Evolutionary conservation across 2,888 invertebrate species (phyloP).

Genomic region (Rotaria macrura): DNA sequence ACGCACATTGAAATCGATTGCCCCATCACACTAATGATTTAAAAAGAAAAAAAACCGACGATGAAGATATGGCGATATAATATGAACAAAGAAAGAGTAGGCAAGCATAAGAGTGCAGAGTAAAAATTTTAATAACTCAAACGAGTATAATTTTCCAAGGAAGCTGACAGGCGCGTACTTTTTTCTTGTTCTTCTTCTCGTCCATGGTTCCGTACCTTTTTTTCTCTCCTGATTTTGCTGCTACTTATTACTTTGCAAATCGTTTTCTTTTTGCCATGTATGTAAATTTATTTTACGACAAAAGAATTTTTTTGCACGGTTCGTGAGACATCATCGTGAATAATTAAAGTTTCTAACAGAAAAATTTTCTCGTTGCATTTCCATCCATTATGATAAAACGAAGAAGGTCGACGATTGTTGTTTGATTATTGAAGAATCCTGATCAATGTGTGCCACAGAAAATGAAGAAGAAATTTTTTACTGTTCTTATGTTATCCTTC

Average conservation of each 20-base stretch:
- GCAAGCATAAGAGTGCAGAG: background rate
- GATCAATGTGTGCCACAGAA: background rate
- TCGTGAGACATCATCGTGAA: background rate
- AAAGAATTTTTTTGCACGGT: background rate
- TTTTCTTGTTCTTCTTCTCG: background rate
- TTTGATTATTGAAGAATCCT: background rate
- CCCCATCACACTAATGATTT: background rate
- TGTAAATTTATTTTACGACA: background rate
- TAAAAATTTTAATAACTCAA: background rate
- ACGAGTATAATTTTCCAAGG: background rate
- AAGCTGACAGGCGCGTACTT: background rate
- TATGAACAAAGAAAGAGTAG: background rate
- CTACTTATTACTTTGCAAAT: background rate
- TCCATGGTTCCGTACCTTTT: background rate
- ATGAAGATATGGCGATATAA: background rate
- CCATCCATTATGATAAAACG: too few relatives aligned
- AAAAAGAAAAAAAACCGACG: background rate
- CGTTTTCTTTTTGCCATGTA: background rate
- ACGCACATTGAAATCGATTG: background rate
- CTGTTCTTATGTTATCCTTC: background rate
- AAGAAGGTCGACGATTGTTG: too few relatives aligned
- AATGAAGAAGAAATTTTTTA: background rate
- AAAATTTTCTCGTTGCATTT: background rate
- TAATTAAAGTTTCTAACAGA: background rate
- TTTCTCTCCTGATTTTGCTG: background rate